Base-by-base conservation (phyloP, 2,797 vertebrate genomes). In the Clarias laeviceps region DNA sequence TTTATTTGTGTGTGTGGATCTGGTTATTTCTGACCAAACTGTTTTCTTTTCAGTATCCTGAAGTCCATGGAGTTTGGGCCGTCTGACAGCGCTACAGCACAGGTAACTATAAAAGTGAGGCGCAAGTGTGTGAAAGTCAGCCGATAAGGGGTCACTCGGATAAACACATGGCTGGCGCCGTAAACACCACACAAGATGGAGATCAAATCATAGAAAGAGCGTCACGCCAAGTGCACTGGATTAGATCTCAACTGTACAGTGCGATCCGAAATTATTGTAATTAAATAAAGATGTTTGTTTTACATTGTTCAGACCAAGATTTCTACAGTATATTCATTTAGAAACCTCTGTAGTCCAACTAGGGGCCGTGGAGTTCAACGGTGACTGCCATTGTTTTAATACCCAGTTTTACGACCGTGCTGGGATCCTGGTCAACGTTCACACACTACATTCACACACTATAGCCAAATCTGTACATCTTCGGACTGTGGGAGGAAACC, bases 51-150 rank as follows among this genome's bases (percentile, higher is more conserved):
- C 94, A 99, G 98, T 90, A 98, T 99, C 91, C 95, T 99, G 90
- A 99, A 99, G 92, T 97, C 98, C 86, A 98, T 99, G 98, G 98
- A 99, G 94, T 98, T 98, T 91, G 95, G 96, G 68, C 95, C 96
- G 0, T 94, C 97, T 0, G 97, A 99, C 86, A 94, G 93, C 91
- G 94, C 95, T 85, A 92, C 96, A 89, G 93, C 93, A 0, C 98
- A 99, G 98, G 98, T 99, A 97, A 88, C 80, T 24, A 64, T 20
- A 17, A 37, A 17, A 84, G 59, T 3, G 8, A 32, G 6, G 20
- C 3, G 1, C 37, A 40, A 54, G 69, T 34, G 18, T n/a, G 5
- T 18, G n/a, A 32, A 50, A 20, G 8, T 22, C 27, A 20, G 50
- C 22, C 24, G n/a, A 45, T 40, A 14, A 69, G 68, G 32, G 54